A percentile compares a stretch with the other conserved stretches of the same genome.
phyloP scores from a whole-genome alignment of 53 echinoderm and acorn worm genomes.

The Stichopus horrens region DNA sequence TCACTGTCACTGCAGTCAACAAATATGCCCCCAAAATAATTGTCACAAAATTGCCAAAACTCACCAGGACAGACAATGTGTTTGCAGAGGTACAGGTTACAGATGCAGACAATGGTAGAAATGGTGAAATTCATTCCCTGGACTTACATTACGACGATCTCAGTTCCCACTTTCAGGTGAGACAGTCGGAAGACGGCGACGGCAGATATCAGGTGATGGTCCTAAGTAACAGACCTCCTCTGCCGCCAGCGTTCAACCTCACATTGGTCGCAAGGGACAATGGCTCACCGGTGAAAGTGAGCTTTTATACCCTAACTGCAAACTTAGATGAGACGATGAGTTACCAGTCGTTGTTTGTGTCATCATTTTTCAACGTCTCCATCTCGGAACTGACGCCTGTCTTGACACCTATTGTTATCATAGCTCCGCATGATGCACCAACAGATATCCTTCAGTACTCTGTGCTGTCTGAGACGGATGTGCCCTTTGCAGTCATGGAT shows the following conservation, averaged over 20 bases:
- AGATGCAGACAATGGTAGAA: constrained; percentile 78
- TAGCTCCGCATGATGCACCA: constrained; percentile 64
- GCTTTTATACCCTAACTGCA: constrained; percentile 61
- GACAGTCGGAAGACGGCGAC: constrained; percentile 32
- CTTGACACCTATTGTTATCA: constrained; percentile 73
- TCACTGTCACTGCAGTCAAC: constrained; percentile 77
- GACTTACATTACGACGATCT: constrained; percentile 71
- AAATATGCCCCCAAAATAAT: constrained; percentile 72
- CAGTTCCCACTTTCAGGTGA: constrained; percentile 56
- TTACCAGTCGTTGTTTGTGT: constrained; percentile 68
- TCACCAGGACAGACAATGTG: constrained; percentile 64
- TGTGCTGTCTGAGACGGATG: constrained; percentile 53
- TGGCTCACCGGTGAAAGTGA: constrained; percentile 73
- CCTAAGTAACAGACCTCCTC: constrained; percentile 33
- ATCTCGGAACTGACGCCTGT: constrained; percentile 82
- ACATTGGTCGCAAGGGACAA: constrained; percentile 80
- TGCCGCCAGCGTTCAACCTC: constrained; percentile 70
- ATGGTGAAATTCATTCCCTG: constrained; percentile 72
- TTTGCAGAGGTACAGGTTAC: constrained; percentile 80
- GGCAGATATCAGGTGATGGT: constrained; percentile 74
- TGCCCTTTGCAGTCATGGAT: constrained; percentile 67
- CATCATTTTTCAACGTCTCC: constrained; percentile 61
- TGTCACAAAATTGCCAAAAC: constrained; percentile 65
- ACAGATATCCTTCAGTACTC: constrained; percentile 58
- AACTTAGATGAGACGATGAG: constrained; percentile 61